Evolutionary conservation across 2,888 invertebrate genomes (phyloP).

Genomic region (Polymixis lichenea): DNA sequence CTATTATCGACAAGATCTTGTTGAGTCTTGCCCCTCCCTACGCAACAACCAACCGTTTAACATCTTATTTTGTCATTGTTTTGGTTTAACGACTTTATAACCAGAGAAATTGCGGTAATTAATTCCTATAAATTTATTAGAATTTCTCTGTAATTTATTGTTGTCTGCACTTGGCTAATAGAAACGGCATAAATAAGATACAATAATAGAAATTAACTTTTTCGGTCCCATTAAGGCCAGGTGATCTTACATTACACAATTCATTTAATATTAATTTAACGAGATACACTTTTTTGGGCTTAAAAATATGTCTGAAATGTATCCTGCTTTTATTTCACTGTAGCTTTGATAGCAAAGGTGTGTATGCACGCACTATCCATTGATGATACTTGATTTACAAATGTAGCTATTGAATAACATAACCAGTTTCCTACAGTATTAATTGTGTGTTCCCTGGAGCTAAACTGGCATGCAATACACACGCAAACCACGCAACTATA

Average conservation of each 20-base stretch:
- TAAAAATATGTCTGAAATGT: neutral
- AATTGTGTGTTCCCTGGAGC: neutral
- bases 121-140: conserved; percentile 28
- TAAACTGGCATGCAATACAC: conserved; percentile 4
- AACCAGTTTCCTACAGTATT: neutral
- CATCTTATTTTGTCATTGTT: conserved; percentile 76
- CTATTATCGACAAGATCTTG: conserved; percentile 71
- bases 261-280: neutral
- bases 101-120: conserved; percentile 42
- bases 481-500: conserved; percentile 4
- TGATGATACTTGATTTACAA: neutral
- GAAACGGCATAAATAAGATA: conserved; percentile 6
- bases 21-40: conserved; percentile 70
- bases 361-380: neutral
- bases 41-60: conserved; percentile 70
- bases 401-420: conserved; percentile 8
- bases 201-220: neutral
- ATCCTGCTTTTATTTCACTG: neutral
- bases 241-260: neutral
- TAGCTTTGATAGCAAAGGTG: neutral
- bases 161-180: neutral
- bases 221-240: too few relatives aligned
- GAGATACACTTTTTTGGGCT: too few relatives aligned
- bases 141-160: conserved; percentile 3
- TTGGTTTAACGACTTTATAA: conserved; percentile 62